Conservation (phyloP, 2,113 vertebrate species). For the Alectura lathami region DNA sequence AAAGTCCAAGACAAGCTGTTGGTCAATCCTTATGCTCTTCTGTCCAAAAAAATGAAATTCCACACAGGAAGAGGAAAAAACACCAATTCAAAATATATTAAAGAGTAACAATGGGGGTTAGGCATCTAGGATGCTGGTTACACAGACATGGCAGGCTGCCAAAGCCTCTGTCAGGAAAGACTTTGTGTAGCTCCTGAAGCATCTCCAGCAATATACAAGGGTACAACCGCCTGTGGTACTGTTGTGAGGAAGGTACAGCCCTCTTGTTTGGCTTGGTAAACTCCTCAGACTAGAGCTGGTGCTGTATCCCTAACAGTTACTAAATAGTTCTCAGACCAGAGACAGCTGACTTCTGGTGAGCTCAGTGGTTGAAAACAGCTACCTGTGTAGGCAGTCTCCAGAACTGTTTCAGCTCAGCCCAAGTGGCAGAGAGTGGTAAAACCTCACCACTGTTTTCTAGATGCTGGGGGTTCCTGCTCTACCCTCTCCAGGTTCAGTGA, state of each 20-base stretch:
- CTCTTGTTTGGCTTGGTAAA: neutral
- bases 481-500: neutral
- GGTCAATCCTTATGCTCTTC: neutral
- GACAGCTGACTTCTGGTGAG: neutral
- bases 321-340: neutral
- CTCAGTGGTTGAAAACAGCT: neutral
- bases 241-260: too few species aligned
- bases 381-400: neutral
- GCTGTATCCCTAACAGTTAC: neutral
- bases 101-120: neutral
- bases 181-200: neutral
- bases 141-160: too few species aligned
- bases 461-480: neutral
- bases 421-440: too few species aligned
- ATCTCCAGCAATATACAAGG: neutral
- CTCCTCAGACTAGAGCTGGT: neutral
- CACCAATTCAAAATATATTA: neutral
- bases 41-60: neutral
- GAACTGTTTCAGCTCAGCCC: fast-evolving
- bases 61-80: neutral
- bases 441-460: fast-evolving
- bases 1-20: neutral
- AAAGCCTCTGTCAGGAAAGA: neutral
- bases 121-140: neutral
- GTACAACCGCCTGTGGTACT: neutral